Conservation (phyloP, 2,113 vertebrate species). For the Coregonus clupeaformis region DNA sequence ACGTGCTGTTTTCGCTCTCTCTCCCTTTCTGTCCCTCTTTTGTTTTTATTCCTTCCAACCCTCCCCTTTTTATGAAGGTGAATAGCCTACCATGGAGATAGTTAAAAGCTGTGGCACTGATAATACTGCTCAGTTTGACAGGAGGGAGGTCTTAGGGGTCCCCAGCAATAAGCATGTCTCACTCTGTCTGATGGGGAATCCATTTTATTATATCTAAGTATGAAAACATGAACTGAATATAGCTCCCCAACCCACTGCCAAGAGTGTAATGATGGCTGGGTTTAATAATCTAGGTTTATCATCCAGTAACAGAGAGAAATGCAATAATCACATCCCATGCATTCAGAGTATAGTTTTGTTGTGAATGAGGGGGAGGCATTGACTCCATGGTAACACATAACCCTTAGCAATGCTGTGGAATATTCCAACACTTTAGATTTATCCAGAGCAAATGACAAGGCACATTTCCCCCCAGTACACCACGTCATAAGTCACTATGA, state of each 20-base stretch:
- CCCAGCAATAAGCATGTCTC: background rate
- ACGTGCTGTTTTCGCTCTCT: background rate
- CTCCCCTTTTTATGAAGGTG: background rate
- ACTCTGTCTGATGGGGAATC: background rate
- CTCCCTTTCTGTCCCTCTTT: background rate
- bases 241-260: too few relatives aligned
- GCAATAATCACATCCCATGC: conserved; percentile 8
- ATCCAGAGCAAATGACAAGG: conserved; percentile 34
- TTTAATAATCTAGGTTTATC: background rate
- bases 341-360: conserved; percentile 28
- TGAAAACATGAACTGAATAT: background rate
- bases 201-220: background rate
- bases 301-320: background rate
- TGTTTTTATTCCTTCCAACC: background rate
- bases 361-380: conserved; percentile 44
- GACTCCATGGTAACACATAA: conserved; percentile 49
- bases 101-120: background rate
- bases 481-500: conserved; percentile 54
- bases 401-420: conserved; percentile 40
- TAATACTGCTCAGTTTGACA: background rate
- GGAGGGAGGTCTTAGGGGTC: background rate
- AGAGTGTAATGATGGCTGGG: too few relatives aligned
- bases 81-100: background rate
- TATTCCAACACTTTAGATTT: conserved; percentile 49
- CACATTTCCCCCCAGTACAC: conserved; percentile 35